Evolutionary conservation across 2,888 invertebrate genomes (phyloP).

Genomic region (Drosophila leonis): DNA sequence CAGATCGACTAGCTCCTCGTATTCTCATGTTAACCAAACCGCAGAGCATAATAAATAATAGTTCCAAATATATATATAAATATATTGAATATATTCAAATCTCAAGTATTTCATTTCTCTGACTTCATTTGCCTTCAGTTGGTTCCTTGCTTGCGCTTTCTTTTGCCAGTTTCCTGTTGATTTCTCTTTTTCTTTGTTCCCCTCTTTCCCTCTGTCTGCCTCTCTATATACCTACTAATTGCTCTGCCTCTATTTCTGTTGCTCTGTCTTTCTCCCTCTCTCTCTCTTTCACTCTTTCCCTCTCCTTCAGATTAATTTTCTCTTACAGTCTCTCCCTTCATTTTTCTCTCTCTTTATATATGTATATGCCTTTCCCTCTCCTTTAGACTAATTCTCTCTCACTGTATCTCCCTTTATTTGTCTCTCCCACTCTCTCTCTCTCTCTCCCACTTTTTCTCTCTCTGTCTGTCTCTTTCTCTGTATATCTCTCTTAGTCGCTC

Average conservation of each 20-base stretch:
- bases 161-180: background rate
- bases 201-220: background rate
- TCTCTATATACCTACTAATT: background rate
- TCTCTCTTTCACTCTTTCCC: background rate
- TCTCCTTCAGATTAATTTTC: background rate
- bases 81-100: background rate
- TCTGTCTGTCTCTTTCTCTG: background rate
- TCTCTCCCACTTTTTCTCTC: background rate
- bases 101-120: background rate
- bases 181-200: background rate
- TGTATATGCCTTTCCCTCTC: background rate
- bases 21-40: conserved; percentile 3
- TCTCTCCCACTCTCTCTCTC: background rate
- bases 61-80: background rate
- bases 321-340: background rate
- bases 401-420: background rate
- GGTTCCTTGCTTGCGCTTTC: background rate
- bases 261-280: background rate
- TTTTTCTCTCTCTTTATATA: background rate
- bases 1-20: conserved; percentile 81
- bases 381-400: background rate
- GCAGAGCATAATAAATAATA: background rate
- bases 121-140: background rate
- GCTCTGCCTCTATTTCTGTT: background rate
- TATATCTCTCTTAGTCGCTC: background rate